These are phyloP conservation scores for Temnothorax longispinosus DNA, from an alignment of 1,140 invertebrate species.

Conservation along the genomic window DNA sequence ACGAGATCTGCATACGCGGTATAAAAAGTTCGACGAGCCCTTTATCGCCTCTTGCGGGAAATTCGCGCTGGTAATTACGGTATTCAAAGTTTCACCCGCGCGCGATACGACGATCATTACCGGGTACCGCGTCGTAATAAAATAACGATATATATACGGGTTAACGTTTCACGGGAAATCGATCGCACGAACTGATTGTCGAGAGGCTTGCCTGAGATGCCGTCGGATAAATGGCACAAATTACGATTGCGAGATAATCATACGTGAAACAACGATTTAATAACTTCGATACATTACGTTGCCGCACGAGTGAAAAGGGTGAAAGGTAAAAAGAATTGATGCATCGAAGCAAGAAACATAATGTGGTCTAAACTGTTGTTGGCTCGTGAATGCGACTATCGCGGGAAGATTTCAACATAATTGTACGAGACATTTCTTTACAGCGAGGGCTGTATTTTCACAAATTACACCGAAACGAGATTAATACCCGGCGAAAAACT, in stretches of 20 bases:
- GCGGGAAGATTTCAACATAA: not conserved
- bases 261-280: not conserved
- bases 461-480: slow-evolving; percentile 14
- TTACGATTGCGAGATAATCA: not conserved
- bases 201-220: not conserved
- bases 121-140: not conserved
- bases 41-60: slow-evolving; percentile 46
- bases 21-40: slow-evolving; percentile 33
- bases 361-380: too few relatives aligned
- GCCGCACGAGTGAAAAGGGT: not conserved
- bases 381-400: not conserved
- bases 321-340: not conserved
- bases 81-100: slow-evolving; percentile 21
- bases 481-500: slow-evolving; percentile 23
- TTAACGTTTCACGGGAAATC: not conserved
- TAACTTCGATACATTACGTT: not conserved
- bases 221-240: not conserved
- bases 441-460: not conserved
- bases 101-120: not conserved
- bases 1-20: slow-evolving; percentile 18
- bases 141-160: not conserved
- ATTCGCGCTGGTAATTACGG: slow-evolving; percentile 38
- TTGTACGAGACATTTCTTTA: slow-evolving; percentile 15
- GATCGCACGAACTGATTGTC: not conserved
- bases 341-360: not conserved